These are phyloP conservation scores for Leucoma salicis DNA, from an alignment of 2,888 invertebrate genomes.

Conservation along the genomic window DNA sequence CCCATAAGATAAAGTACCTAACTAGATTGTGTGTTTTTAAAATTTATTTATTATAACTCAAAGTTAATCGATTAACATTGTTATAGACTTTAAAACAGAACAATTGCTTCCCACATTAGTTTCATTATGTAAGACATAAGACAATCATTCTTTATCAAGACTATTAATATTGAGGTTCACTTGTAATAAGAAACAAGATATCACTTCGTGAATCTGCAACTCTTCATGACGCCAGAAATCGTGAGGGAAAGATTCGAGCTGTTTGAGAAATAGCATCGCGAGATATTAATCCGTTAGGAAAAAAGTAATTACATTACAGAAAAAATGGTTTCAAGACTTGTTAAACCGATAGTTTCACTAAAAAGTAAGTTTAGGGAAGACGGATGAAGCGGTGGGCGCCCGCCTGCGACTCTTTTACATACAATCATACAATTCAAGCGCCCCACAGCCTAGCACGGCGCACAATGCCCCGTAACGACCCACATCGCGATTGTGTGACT, in stretches of 20 bases:
- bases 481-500: conserved; percentile 75
- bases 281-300: no score
- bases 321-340: no score
- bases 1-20: no score
- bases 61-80: no score
- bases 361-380: no score
- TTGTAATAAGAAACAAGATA: conserved; percentile 54
- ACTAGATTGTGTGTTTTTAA: no score
- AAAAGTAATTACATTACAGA: no score
- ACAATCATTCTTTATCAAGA: conserved; percentile 19
- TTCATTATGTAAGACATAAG: no score
- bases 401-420: conserved; percentile 77
- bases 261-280: conserved; percentile 38
- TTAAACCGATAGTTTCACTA: no score
- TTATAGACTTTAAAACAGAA: no score
- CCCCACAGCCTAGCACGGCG: conserved; percentile 42
- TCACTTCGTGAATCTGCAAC: conserved; percentile 71
- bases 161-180: conserved; percentile 34
- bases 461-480: conserved; percentile 58
- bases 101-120: no score
- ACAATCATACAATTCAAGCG: conserved; percentile 68
- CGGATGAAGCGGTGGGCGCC: conserved; percentile 56
- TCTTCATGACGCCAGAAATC: conserved; percentile 59
- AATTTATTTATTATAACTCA: no score
- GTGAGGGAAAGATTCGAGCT: conserved; percentile 46